A percentile compares a stretch with the other conserved stretches of the same genome.
Evolutionary conservation across 2,797 vertebrate species (phyloP).

Genomic region (Varecia variegata): DNA sequence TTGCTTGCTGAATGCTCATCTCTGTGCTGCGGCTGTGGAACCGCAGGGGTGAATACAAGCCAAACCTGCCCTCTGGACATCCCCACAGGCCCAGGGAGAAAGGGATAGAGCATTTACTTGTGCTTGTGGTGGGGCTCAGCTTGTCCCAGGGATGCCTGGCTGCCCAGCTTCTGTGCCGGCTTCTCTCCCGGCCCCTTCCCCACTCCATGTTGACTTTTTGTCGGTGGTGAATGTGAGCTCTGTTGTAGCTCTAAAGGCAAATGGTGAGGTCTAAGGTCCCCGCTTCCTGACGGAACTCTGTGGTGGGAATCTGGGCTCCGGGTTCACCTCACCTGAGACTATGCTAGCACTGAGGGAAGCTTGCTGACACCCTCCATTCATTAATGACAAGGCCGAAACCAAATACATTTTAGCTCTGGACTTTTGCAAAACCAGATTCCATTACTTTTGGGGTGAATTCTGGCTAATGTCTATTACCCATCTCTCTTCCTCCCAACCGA

Average conservation of each 20-base stretch:
- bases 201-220: too few species aligned
- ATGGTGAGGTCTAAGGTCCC: background rate
- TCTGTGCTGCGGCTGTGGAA: background rate
- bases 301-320: background rate
- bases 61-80: background rate
- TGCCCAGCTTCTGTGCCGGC: background rate
- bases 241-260: background rate
- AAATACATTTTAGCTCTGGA: background rate
- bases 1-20: background rate
- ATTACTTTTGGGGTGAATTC: background rate
- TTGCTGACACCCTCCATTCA: background rate
- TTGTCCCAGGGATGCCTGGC: background rate
- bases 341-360: background rate
- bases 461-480: background rate
- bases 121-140: background rate
- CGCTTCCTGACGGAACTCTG: background rate
- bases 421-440: background rate
- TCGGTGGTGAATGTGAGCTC: background rate
- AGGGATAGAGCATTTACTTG: background rate
- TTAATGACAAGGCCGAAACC: background rate
- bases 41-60: background rate
- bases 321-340: background rate
- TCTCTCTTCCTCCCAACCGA: background rate
- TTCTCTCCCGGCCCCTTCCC: background rate
- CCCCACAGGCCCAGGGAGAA: background rate